These are phyloP conservation scores for Parauchenoglanis ngamensis DNA, from an alignment of 2,797 vertebrate species.

Conservation along the genomic window DNA sequence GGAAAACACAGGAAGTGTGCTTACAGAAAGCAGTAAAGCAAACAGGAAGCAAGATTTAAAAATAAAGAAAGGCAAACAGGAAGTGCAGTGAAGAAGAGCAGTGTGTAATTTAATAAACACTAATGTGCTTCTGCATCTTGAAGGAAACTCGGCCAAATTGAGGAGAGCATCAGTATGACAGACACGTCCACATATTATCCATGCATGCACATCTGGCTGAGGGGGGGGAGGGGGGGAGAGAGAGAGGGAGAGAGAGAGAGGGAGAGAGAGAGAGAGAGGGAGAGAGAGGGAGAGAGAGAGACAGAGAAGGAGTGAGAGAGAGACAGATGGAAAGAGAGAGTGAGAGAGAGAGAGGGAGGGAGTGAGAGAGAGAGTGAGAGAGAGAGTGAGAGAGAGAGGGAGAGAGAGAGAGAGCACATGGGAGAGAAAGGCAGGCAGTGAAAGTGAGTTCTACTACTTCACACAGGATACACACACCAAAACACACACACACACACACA, in stretches of 20 bases:
- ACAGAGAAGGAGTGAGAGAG: conserved; percentile 35
- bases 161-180: conserved; percentile 52
- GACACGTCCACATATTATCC: conserved; percentile 75
- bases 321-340: not conserved
- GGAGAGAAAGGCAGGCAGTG: no score
- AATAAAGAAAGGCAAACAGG: not conserved
- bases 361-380: no score
- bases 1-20: not conserved
- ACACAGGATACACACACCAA: no score
- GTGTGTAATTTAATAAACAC: not conserved
- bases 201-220: conserved; percentile 79
- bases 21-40: not conserved
- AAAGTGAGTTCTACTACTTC: no score
- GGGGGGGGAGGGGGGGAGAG: conserved; percentile 57
- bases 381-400: no score
- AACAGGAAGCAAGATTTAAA: not conserved
- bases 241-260: conserved; percentile 58
- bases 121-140: not conserved
- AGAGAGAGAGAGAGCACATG: no score
- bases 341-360: conserved; percentile 42
- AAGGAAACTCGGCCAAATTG: not conserved
- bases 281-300: conserved; percentile 33
- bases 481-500: no score
- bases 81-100: conserved; percentile 14
- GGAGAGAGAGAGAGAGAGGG: conserved; percentile 46